Percentiles rank a stretch among this genome's conserved stretches.
phyloP scores from a whole-genome alignment of 2,113 vertebrate species.

The Potamarius usumacintae region DNA sequence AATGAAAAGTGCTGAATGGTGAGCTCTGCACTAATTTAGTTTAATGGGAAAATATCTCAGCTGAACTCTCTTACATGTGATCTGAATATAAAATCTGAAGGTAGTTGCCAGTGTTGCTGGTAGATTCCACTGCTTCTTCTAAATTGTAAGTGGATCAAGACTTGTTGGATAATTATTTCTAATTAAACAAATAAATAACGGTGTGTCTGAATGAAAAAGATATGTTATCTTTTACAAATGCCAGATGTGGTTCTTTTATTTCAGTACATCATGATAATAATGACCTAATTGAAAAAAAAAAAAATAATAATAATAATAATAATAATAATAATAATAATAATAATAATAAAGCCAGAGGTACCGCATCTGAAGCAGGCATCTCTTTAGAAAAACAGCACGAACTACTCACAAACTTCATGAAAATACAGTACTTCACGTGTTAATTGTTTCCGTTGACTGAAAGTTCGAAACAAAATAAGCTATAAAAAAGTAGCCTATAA shows the following conservation, averaged over 20 bases:
- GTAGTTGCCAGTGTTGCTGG: slow-evolving; percentile 78
- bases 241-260: background rate
- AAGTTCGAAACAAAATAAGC: background rate
- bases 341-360: background rate
- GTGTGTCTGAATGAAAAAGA: background rate
- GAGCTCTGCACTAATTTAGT: slow-evolving; percentile 88
- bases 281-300: background rate
- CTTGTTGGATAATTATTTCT: slow-evolving; percentile 65
- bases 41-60: slow-evolving; percentile 88
- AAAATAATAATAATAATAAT: too few relatives aligned
- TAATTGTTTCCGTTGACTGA: slow-evolving; percentile 34
- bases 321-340: too few relatives aligned
- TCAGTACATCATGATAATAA: background rate
- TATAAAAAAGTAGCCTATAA: background rate
- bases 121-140: slow-evolving; percentile 91
- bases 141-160: slow-evolving; percentile 85
- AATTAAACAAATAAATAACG: background rate
- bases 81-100: slow-evolving; percentile 72
- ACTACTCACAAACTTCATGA: background rate
- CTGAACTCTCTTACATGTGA: slow-evolving; percentile 88
- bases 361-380: background rate
- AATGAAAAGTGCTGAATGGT: slow-evolving; percentile 82
- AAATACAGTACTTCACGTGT: slow-evolving; percentile 18
- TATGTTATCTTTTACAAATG: background rate
- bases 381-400: background rate